These are phyloP conservation scores for Orius insidiosus DNA, from an alignment of 1,140 invertebrate species.

Conservation along the genomic window DNA sequence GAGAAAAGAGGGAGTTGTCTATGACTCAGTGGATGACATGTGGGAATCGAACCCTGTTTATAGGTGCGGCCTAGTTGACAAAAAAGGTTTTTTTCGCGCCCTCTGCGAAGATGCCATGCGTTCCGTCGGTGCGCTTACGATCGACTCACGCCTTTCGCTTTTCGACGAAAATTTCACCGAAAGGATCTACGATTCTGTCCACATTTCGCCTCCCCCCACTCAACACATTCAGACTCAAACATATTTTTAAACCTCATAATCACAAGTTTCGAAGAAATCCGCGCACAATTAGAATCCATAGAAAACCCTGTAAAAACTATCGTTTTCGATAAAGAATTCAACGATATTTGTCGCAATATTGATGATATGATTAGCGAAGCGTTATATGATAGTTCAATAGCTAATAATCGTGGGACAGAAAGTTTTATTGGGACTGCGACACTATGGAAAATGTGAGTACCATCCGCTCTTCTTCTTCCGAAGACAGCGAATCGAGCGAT, in stretches of 20 bases:
- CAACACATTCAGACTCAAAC: neutral
- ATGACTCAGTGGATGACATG: neutral
- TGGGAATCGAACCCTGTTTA: conserved; percentile 11
- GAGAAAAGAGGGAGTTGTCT: too few species aligned
- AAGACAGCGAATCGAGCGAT: conserved; percentile 19
- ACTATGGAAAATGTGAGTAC: conserved; percentile 2
- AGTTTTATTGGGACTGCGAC: neutral
- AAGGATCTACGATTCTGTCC: neutral
- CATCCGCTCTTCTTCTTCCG: neutral
- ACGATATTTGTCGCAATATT: neutral
- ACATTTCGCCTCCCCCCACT: neutral
- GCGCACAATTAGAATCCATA: neutral
- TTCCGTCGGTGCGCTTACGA: neutral
- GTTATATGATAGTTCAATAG: neutral
- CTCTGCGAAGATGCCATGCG: conserved; percentile 10
- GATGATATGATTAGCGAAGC: neutral
- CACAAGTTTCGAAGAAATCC: neutral
- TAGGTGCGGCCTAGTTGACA: neutral
- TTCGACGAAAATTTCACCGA: neutral
- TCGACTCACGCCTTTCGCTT: neutral
- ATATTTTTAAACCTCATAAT: conserved; percentile 5
- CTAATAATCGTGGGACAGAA: neutral
- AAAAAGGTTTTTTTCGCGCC: conserved; percentile 4
- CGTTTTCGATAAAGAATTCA: conserved; percentile 7
- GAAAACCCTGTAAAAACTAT: neutral